Evolutionary conservation across 2,113 vertebrate species (phyloP), one percentile per base, ranked within the genome.

Genomic region (Bufo gargarizans): DNA sequence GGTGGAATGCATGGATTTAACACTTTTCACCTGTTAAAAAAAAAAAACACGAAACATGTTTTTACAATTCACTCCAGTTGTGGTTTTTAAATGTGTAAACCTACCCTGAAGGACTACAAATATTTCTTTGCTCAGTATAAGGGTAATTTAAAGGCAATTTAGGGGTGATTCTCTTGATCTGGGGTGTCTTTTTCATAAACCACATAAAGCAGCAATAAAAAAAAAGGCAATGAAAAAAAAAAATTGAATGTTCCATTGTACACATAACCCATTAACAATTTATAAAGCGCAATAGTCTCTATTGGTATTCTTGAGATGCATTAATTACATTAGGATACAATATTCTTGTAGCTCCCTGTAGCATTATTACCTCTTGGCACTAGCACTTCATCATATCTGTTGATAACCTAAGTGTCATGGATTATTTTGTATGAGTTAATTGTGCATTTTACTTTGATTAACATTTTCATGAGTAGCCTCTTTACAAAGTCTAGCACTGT

Each of bases 361-460:
- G 78, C 56, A 59, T 81, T 17, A 19, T 81, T 81, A 59, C 33
- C 22, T 16, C 33, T 77, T 77, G 45, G 47, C 74, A 77, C 17
- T 61, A 45, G 3, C 78, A 59, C 78, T 61, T 59, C 14, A 81
- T 81, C 78, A 43, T 81, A 61, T 59, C 22, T 43, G 56, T 59
- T 59, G 55, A 61, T 61, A 81, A 59, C 33, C 22, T 43, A 81
- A 81, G 56, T 43, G 16, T 61, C 53, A 14, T 79, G 53, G 53
- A 33, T 22, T 56, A 79, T 22, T 79, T 79, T 78, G 19, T 33
- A 79, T 58, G n/a, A 58, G 49, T 59, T 81, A 17, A 81, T 81
- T 81, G 6, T 45, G 33, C 56, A 45, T 17, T 58, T 58, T 79
- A 79, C 77, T 79, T 80, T 80, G 22, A 80, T 80, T 80, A 80